Conservation (phyloP, 1,140 invertebrate species). For the Helicoverpa zea region DNA sequence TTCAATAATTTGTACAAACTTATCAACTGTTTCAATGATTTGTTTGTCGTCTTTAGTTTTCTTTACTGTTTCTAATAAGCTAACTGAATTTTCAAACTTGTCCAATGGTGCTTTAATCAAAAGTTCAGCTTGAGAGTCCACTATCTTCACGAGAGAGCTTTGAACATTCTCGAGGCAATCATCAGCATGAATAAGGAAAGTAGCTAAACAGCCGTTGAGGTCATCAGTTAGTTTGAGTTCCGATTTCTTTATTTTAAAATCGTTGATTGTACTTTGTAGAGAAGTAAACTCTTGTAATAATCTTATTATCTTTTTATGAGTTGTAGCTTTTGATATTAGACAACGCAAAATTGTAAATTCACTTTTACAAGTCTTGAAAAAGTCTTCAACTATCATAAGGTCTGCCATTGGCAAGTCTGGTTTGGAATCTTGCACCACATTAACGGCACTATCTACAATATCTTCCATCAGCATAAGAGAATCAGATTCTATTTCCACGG, state of each 20-base stretch:
- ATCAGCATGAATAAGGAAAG: slow-evolving; percentile 61
- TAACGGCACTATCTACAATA: slow-evolving; percentile 61
- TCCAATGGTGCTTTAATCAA: slow-evolving; percentile 62
- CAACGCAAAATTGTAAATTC: slow-evolving; percentile 66
- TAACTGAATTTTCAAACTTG: slow-evolving; percentile 49
- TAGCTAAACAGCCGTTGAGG: slow-evolving; percentile 56
- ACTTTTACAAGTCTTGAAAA: slow-evolving; percentile 68
- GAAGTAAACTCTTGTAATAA: slow-evolving; percentile 71
- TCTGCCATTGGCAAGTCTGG: slow-evolving; percentile 60
- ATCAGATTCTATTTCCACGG: slow-evolving; percentile 62
- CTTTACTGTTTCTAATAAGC: slow-evolving; percentile 49
- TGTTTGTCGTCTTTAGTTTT: slow-evolving; percentile 26
- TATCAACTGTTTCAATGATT: slow-evolving; percentile 43
- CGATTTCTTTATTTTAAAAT: slow-evolving; percentile 63
- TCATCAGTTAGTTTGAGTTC: slow-evolving; percentile 61
- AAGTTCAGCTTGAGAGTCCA: slow-evolving; percentile 64
- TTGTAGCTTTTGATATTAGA: slow-evolving; percentile 67
- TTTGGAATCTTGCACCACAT: slow-evolving; percentile 61
- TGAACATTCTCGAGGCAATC: slow-evolving; percentile 63
- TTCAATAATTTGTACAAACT: slow-evolving; percentile 54
- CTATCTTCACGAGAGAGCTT: slow-evolving; percentile 62
- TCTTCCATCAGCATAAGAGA: slow-evolving; percentile 63
- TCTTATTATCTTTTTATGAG: slow-evolving; percentile 72
- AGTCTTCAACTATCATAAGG: slow-evolving; percentile 65
- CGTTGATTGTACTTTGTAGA: slow-evolving; percentile 61